A percentile compares a stretch with the other conserved stretches of the same genome.
Conservation (phyloP, 2,113 vertebrate species). For the Dasypus novemcinctus region DNA sequence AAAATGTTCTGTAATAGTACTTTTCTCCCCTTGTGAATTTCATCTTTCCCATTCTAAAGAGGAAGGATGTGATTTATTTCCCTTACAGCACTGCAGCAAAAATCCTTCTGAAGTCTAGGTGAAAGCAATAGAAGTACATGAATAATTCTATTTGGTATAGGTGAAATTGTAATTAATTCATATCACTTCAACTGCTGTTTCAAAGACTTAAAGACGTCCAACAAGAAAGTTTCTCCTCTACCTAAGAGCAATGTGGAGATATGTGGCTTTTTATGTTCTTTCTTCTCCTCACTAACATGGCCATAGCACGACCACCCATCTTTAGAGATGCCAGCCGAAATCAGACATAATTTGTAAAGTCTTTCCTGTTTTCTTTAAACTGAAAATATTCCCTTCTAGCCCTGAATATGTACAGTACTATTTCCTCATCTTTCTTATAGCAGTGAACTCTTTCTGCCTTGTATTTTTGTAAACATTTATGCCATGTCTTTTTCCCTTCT, state of each 20-base stretch:
- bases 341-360: not conserved
- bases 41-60: not conserved
- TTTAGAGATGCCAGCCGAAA: not conserved
- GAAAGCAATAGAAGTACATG: not conserved
- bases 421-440: not conserved
- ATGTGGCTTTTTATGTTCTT: not conserved
- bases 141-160: not conserved
- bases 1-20: not conserved
- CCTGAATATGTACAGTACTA: not conserved
- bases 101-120: not conserved
- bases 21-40: not conserved
- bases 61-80: slow-evolving; percentile 25
- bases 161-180: slow-evolving; percentile 30
- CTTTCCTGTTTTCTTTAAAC: not conserved
- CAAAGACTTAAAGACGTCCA: not conserved
- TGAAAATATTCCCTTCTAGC: not conserved
- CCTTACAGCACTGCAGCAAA: not conserved
- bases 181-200: not conserved
- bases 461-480: not conserved
- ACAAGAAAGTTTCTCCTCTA: not conserved
- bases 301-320: not conserved
- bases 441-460: not conserved
- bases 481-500: not conserved
- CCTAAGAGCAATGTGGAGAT: not conserved
- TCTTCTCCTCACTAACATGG: not conserved